Evolutionary conservation across 2,888 invertebrate genomes (phyloP).

Genomic region (Athrips mouffetella): DNA sequence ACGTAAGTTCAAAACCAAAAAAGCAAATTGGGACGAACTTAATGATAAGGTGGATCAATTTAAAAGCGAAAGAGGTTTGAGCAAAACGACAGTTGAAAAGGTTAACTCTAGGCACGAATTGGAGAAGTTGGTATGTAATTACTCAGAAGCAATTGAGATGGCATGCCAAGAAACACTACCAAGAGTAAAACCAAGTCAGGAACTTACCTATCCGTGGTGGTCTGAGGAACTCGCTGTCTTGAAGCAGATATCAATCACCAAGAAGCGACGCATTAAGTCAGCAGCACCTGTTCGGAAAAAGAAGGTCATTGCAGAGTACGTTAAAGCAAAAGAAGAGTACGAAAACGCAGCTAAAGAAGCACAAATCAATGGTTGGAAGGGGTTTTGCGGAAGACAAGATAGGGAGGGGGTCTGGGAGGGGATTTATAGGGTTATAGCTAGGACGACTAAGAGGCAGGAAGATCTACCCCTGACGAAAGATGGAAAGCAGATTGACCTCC

Average conservation of each 20-base stretch:
- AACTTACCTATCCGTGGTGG: background rate
- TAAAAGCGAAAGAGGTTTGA: too few relatives aligned
- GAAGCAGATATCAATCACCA: background rate
- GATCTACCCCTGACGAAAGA: background rate
- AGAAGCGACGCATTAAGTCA: background rate
- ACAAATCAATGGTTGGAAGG: background rate
- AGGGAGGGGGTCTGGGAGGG: too few relatives aligned
- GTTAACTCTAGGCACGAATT: too few relatives aligned
- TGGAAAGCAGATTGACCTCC: background rate
- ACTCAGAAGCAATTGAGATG: background rate
- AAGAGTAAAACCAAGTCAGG: background rate
- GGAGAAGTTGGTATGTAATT: too few relatives aligned
- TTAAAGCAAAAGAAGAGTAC: slow-evolving; percentile 6
- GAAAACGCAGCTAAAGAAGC: background rate
- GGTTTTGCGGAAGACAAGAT: too few relatives aligned
- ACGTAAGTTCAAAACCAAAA: slow-evolving; percentile 16
- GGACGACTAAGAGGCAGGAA: background rate
- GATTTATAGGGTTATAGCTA: background rate
- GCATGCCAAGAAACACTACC: too few relatives aligned
- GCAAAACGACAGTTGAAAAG: too few relatives aligned
- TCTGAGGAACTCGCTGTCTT: slow-evolving; percentile 1
- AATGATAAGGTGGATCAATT: slow-evolving; percentile 1
- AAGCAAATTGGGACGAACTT: slow-evolving; percentile 19
- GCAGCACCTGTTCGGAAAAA: background rate
- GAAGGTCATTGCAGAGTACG: background rate